These are phyloP conservation scores for Drosophila carrolli DNA, from an alignment of 1,140 invertebrate genomes.

Conservation along the genomic window DNA sequence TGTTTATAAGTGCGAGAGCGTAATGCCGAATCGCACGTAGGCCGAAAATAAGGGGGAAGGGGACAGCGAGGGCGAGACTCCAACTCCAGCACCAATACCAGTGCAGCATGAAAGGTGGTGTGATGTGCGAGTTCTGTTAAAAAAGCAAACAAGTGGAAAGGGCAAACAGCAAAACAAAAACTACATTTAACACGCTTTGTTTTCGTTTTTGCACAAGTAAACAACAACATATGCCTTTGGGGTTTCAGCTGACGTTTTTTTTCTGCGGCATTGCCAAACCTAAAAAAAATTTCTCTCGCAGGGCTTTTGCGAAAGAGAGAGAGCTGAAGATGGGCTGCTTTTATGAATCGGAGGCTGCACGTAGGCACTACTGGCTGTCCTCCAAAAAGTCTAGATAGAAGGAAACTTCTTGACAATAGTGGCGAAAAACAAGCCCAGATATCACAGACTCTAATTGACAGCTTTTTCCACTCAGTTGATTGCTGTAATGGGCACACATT, in stretches of 20 bases:
- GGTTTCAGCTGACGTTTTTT: conserved; percentile 34
- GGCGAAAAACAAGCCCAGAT: conserved; percentile 25
- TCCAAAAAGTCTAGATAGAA: conserved; percentile 31
- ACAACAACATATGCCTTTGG: conserved; percentile 34
- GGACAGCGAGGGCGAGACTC: conserved; percentile 36
- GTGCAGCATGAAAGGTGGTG: conserved; percentile 48
- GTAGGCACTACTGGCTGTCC: conserved; percentile 41
- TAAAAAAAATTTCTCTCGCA: conserved; percentile 42
- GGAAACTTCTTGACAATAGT: conserved; percentile 25
- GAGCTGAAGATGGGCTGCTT: conserved; percentile 3
- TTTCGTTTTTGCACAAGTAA: conserved; percentile 52
- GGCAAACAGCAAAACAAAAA: conserved; percentile 46
- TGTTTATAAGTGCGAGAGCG: conserved; percentile 12
- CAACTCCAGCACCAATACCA: conserved; percentile 5
- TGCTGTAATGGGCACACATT: conserved; percentile 2
- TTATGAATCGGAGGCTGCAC: conserved; percentile 38
- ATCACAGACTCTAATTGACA: conserved; percentile 18
- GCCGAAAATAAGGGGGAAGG: conserved; percentile 39
- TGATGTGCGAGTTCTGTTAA: conserved; percentile 67
- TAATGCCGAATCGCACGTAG: conserved; percentile 60
- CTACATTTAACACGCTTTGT: conserved; percentile 41
- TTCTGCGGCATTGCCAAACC: conserved; percentile 61
- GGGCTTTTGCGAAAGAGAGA: conserved; percentile 24
- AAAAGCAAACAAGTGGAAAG: conserved; percentile 73
- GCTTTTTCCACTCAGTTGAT: conserved; percentile 22